Base-by-base conservation (phyloP, 2,888 invertebrate species). In the Eupithecia subfuscata region DNA sequence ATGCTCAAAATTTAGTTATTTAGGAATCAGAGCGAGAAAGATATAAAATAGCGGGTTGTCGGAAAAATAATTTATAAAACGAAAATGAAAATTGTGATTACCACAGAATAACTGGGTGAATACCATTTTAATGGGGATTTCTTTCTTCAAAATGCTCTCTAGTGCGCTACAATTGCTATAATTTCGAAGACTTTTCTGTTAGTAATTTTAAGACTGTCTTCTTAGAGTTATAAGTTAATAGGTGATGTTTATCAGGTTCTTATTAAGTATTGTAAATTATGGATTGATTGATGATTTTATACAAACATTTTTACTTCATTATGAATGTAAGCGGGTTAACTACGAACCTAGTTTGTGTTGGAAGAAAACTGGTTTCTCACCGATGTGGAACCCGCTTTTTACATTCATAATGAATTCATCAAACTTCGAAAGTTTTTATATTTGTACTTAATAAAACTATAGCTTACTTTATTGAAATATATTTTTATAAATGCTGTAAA, bases 361-460 rank as follows among this genome's bases (percentile, higher is more conserved):
- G 30, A 30, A 30, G 30, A 30, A 30, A 30, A 30, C 30, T 30
- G 30, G 30, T 30, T 1, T 30, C 3, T 1, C 30, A 30, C 30
- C 30, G 30, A 3, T 30, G 30, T 30, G 30, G 30, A 30, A 30
- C 30, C 30, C 30, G 30, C 2, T 30, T n/a, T n/a, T n/a, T 30
- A 30, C 30, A 60, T 6, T 25, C 60, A 30, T 30, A 30, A 30
- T 2, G 30, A 30, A 30, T 30, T 30, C 30, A 30, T 30, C 30
- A 30, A 30, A 30, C 30, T 30, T 2, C 30, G 1, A 30, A 30
- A 30, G 30, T 30, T 30, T 30, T 6, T 22, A 6, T 22, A 11
- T 60, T 60, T 60, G 60, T 60, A 60, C 60, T 60, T 60, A 56
- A 22, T 56, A 60, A 60, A 60, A 25, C 12, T 25, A 11, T 60